Base-by-base conservation (phyloP, 2,888 invertebrate species). In the Malthinus seriepunctatus region DNA sequence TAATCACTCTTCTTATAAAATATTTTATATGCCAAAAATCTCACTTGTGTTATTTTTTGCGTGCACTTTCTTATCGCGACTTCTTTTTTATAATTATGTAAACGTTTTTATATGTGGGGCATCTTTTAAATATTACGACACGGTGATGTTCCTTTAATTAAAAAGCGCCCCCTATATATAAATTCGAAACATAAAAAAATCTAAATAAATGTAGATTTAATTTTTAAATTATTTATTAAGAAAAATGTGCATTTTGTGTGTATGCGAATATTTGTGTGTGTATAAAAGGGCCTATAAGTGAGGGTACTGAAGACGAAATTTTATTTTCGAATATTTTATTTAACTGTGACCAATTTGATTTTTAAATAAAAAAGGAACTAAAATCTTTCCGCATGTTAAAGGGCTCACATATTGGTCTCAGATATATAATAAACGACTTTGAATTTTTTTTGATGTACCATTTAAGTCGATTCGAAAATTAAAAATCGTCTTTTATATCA, bases 141-240 rank as follows among this genome's bases (percentile, higher is more conserved):
- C 44, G 51, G 47, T 31, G 51, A 51, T 56, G 51, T 51, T 51
- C 50, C 37, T 53, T 42, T 42, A n/a, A 15, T 8, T 42, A 15
- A n/a, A 15, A 50, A 39, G 34, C 49, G 54, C 48, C 57, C 51
- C 52, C 52, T 52, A 53, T 56, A 50, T 51, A 51, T 51, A 44
- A 65, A 64, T 63, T 61, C 60, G 64, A 55, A 60, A 65, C 66
- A 67, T 67, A 66, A 63, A 63, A 23, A 67, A 68, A 50, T 53
- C 49, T 55, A 56, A 64, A 66, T 51, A 55, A 66, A 66, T 56
- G 57, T 56, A 60, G 52, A 42, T 56, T 63, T 64, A 64, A 60
- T 66, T 66, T 67, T 67, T 67, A 65, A 67, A 67, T 69, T 69
- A 71, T 69, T 70, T 71, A 72, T 72, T 69, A 67, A 62, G 57